Evolutionary conservation across 2,888 invertebrate genomes (phyloP), one percentile per base, ranked within the genome.

Genomic region (Scaptomyza parva): DNA sequence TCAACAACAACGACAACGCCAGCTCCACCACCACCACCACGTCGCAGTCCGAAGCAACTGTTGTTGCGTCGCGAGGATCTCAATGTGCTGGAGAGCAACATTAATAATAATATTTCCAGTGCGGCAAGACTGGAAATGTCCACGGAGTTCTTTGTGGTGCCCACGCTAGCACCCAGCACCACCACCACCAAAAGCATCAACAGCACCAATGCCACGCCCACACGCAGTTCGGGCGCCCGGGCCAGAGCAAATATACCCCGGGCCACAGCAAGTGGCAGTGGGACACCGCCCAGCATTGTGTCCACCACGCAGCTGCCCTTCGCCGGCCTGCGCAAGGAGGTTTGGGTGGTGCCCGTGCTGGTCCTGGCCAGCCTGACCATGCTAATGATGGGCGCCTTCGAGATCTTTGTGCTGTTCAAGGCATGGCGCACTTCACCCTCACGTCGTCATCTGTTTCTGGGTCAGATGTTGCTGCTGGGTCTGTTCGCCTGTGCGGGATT

Each of bases 331-430:
- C 93, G 96, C 55, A 93, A 95, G 75, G 97, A 97, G 90, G 94
- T 96, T 18, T 98, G 98, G 98, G 97, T 97, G 35, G 94, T 97
- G 75, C 97, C 98, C 1, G 94, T 98, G 53, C 93, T 98, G 61
- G 96, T 97, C 17, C 93, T 97, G 66, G 96, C 97, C 58, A 95
- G 96, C 35, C 93, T 96, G 28, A 96, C 96, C 74, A 96, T 98
- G 95, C 92, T 96, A 18, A 94, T 96, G 82, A 96, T 98, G 90
- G 94, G 95, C 57, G 95, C 96, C 43, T 98, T 98, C 90, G 98
- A 98, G 92, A 94, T 95, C 65, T 98, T 97, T 91, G 96, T 98
- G 53, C 93, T 98, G 87, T 96, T 97, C 92, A 95, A 95, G 89
- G 95, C 97, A 52, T 95, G 96, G 91, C 94, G 95, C 53, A 96